These are phyloP conservation scores for Drosophila cognata DNA, from an alignment of 2,888 invertebrate species.

Conservation along the genomic window DNA sequence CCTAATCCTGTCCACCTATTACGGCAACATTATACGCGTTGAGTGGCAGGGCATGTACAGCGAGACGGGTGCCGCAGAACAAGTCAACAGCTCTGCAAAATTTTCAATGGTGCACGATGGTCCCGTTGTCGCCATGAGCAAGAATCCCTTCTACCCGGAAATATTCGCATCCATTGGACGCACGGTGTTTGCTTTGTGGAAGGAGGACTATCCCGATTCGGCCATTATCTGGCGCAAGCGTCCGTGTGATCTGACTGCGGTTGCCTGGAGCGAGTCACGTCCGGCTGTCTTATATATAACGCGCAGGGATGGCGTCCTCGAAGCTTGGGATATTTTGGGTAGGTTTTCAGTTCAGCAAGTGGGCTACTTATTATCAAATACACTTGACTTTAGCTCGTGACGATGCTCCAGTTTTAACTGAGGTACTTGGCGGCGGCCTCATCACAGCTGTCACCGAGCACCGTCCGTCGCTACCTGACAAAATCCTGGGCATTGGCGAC, in stretches of 20 bases:
- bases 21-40: constrained; percentile 77
- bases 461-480: constrained; percentile 86
- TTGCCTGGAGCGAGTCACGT: constrained; percentile 91
- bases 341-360: not conserved
- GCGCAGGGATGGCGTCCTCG: constrained; percentile 90
- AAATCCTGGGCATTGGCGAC: constrained; percentile 89
- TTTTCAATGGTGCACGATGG: constrained; percentile 89
- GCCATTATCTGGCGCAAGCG: constrained; percentile 90
- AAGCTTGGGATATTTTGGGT: constrained; percentile 92
- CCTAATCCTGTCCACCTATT: constrained; percentile 77
- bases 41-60: constrained; percentile 90
- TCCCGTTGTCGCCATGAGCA: constrained; percentile 87
- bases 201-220: constrained; percentile 87
- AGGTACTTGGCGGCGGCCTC: constrained; percentile 88
- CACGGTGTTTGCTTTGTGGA: constrained; percentile 91
- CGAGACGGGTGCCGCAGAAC: constrained; percentile 87
- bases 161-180: constrained; percentile 91
- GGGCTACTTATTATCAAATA: not conserved
- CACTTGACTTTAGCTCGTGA: constrained; percentile 75
- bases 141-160: constrained; percentile 88
- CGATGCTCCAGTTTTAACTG: constrained; percentile 87
- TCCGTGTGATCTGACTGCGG: constrained; percentile 87
- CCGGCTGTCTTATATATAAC: constrained; percentile 90
- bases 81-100: constrained; percentile 81
- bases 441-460: constrained; percentile 89